A percentile compares a stretch with the other conserved stretches of the same genome.
These are phyloP conservation scores for Branchinecta lindahli DNA, from an alignment of 1,140 invertebrate species.

Conservation along the genomic window DNA sequence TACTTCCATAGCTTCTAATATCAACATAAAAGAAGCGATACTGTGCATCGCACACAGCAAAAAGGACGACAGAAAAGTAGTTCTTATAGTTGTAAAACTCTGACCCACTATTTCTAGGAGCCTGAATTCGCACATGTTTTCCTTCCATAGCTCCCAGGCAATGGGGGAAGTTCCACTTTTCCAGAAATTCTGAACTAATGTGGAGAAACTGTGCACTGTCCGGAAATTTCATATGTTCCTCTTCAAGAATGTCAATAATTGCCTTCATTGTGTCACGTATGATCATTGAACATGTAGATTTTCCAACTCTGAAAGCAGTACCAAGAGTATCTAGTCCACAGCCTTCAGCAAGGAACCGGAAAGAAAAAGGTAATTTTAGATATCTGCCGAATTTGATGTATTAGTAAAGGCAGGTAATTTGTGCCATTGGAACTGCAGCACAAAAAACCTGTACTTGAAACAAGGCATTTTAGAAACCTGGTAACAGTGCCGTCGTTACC, in stretches of 20 bases:
- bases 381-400: neutral
- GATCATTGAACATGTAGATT: neutral
- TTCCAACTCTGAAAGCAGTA: neutral
- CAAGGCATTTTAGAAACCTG: too few relatives aligned
- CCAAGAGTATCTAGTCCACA: slow-evolving; percentile 2
- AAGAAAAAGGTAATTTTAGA: slow-evolving; percentile 1
- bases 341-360: slow-evolving; percentile 7
- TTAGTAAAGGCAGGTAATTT: neutral
- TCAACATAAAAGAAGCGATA: slow-evolving; percentile 24
- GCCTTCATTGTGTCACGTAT: neutral
- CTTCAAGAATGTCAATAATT: slow-evolving; percentile 11
- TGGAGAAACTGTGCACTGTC: slow-evolving; percentile 7
- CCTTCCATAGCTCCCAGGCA: slow-evolving; percentile 17
- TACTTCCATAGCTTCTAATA: slow-evolving; percentile 31
- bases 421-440: neutral
- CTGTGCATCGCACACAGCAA: neutral
- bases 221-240: slow-evolving; percentile 11
- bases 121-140: slow-evolving; percentile 19
- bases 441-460: neutral
- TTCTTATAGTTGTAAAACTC: slow-evolving; percentile 15
- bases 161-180: slow-evolving; percentile 18
- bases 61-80: slow-evolving; percentile 1
- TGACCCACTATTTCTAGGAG: slow-evolving; percentile 18
- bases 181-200: slow-evolving; percentile 14
- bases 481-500: too few relatives aligned